Base-by-base conservation (phyloP, 2,888 invertebrate genomes). In the Drosophila helvetica region DNA sequence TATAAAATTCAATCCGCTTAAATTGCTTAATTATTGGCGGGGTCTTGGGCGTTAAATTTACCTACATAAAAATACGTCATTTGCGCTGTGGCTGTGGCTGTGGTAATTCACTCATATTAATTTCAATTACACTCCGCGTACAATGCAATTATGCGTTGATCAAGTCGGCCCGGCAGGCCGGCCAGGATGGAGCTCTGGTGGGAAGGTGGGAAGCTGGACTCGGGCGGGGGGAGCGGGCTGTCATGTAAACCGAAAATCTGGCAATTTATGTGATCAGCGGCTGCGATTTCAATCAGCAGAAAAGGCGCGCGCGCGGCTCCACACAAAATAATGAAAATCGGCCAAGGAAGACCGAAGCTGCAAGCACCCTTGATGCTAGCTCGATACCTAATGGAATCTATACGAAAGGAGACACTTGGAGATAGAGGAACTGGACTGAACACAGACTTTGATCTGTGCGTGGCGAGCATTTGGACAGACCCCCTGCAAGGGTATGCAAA, bases 181-280 rank as follows among this genome's bases (percentile, higher is more conserved):
- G 38, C 2, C 38, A 53, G 58, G 47, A 45, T 18, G 22, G 22
- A 22, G 22, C 22, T 22, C 4, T 1, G 38, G n/a, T 18, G 42
- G 19, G n/a, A 2, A 6, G 33, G 46, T 56, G 43, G 30, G 9
- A 27, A 33, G 30, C 6, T 12, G n/a, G 22, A 30, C 46, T 19
- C 15, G 45, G 19, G 18, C 10, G 6, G n/a, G 15, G 60, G 50
- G 45, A n/a, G 43, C 17, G 50, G 51, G 43, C 59, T 76, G 80
- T 81, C 84, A 79, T 85, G 86, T 80, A 82, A 79, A 67, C 76
- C 78, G 77, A 86, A 89, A 88, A 87, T 88, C 90, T 86, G 78
- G 79, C 88, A 90, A 90, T 90, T 90, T 90, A 90, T 90, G 90
- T 83, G 89, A 90, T 90, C 86, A 89, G 87, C 76, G 85, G 67